Evolutionary conservation across 2,888 invertebrate species (phyloP).

Genomic region (Nymphalis urticae): DNA sequence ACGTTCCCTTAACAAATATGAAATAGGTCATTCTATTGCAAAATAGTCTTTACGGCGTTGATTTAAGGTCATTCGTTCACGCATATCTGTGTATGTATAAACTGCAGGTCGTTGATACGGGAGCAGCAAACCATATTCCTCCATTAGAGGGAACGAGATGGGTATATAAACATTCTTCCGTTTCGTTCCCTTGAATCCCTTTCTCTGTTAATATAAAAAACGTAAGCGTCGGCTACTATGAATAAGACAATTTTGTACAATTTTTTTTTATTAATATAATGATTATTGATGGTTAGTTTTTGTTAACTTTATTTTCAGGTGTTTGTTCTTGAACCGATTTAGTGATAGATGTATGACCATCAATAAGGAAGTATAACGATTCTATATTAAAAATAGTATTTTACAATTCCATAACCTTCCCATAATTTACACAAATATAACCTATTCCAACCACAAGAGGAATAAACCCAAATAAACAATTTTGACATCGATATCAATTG

Average conservation of each 20-base stretch:
- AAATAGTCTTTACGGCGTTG: conserved; percentile 16
- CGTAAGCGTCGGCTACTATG: not conserved
- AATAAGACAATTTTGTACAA: not conserved
- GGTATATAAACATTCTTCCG: conserved; percentile 65
- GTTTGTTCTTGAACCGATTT: too few relatives aligned
- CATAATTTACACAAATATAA: too few relatives aligned
- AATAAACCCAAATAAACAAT: too few relatives aligned
- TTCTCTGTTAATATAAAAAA: conserved; percentile 8
- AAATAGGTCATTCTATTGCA: conserved; percentile 5
- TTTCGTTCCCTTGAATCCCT: conserved; percentile 48
- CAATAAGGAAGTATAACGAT: too few relatives aligned
- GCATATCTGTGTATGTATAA: conserved; percentile 22
- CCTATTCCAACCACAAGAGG: too few relatives aligned
- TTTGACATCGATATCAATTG: too few relatives aligned
- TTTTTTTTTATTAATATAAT: too few relatives aligned
- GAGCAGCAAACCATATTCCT: conserved; percentile 53
- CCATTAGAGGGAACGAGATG: conserved; percentile 62
- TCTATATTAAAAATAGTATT: too few relatives aligned
- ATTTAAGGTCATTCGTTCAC: conserved; percentile 4
- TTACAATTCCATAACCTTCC: too few relatives aligned
- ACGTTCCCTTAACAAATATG: conserved; percentile 46
- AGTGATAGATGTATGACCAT: too few relatives aligned
- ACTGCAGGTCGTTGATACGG: conserved; percentile 73
- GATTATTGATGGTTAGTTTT: not conserved
- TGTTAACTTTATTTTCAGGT: not conserved